Percentiles rank a stretch among this genome's conserved stretches.
These are phyloP conservation scores for Smittia sp. DNA, from an alignment of 2,888 invertebrate species.

Conservation along the genomic window DNA sequence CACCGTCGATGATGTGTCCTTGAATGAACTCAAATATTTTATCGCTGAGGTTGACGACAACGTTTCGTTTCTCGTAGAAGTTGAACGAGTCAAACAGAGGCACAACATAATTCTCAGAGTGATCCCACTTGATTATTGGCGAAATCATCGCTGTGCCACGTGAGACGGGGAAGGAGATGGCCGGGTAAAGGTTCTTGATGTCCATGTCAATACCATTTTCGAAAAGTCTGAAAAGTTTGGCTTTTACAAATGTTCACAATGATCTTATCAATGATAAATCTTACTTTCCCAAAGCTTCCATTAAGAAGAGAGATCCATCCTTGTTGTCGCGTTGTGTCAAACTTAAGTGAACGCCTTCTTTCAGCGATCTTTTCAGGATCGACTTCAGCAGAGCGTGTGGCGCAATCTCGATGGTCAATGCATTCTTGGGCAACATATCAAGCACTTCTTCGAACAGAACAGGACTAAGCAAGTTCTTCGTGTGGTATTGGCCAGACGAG, in stretches of 20 bases:
- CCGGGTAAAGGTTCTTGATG: slow-evolving; percentile 63
- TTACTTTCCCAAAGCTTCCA: slow-evolving; percentile 55
- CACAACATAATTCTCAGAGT: slow-evolving; percentile 68
- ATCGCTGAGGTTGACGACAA: slow-evolving; percentile 61
- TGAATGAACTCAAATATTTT: slow-evolving; percentile 69
- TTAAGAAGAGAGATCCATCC: slow-evolving; percentile 53
- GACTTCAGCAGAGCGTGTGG: slow-evolving; percentile 68
- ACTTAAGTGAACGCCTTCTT: slow-evolving; percentile 58
- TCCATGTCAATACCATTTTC: slow-evolving; percentile 30
- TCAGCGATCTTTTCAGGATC: slow-evolving; percentile 61
- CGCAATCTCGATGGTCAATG: slow-evolving; percentile 66
- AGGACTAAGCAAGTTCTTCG: slow-evolving; percentile 71
- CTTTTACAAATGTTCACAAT: neutral
- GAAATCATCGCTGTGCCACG: slow-evolving; percentile 77
- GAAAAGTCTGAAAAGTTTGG: slow-evolving; percentile 11
- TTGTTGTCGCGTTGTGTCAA: slow-evolving; percentile 60
- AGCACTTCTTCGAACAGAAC: slow-evolving; percentile 63
- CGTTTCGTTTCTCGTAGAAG: slow-evolving; percentile 63
- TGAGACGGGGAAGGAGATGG: slow-evolving; percentile 71
- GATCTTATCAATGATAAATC: slow-evolving; percentile 45
- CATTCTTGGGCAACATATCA: slow-evolving; percentile 60
- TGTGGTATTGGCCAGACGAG: slow-evolving; percentile 81
- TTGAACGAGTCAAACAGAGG: slow-evolving; percentile 66
- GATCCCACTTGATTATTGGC: slow-evolving; percentile 78
- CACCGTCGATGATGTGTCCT: slow-evolving; percentile 78